Base-by-base conservation (phyloP, 2,888 invertebrate species). In the Odontocolon sp. region DNA sequence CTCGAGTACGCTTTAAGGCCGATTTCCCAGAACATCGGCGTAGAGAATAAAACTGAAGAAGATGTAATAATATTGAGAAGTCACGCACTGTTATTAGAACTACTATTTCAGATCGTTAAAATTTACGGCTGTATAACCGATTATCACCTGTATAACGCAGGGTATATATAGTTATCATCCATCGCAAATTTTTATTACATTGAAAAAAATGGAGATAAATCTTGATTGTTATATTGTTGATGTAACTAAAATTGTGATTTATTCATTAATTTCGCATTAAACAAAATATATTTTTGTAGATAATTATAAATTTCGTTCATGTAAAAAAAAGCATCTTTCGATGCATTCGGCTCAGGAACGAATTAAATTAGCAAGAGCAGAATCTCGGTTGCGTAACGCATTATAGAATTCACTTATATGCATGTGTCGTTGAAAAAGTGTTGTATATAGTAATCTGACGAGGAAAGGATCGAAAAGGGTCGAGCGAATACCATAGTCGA, bases 21-120 rank as follows among this genome's bases (percentile, higher is more conserved):
- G 23, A 63, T 50, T 63, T 36, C 23, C 8, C 47, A 47, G 50
- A 47, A 47, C 23, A 9, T 36, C n/a, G 9, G 42, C 42, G 26
- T 4, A 9, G 28, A 26, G 14, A 26, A 3, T 16, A 2, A 11
- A 42, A 18, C 36, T 11, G 6, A 47, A 61, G 42, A 33, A 33
- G 26, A 26, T 28, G 9, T 42, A 38, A 42, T 26, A 45, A 67
- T 52, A 47, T 40, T 21, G 63, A 47, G 33, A 16, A 45, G 11
- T 14, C 38, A 38, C 9, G 23, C 36, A 21, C 36, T 71, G 67
- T 77, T 74, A 77, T 74, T 75, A 67, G 71, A 73, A 76, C 71
- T 68, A 78, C 78, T 70, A 78, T 77, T 77, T 57, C 36, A 42
- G 33, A 63, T 79, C 77, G 77, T 79, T 72, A 80, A 79, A 80